Base-by-base conservation (phyloP, 2,113 vertebrate species). In the Chlorodrepanis virens region DNA sequence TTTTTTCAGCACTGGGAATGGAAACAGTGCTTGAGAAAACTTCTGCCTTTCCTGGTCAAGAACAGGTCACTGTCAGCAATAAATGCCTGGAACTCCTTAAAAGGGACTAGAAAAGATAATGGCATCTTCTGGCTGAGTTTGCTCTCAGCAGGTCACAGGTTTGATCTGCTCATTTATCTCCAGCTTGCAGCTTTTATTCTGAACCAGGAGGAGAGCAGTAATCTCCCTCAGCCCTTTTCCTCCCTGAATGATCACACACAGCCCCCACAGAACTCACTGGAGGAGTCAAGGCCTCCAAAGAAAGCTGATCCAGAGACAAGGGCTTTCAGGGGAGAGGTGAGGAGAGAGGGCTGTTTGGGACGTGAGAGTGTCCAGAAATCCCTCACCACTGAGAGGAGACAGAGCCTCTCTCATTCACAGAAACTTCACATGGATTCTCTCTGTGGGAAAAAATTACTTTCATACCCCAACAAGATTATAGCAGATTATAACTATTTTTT, bases 381-480 rank as follows among this genome's bases (percentile, higher is more conserved):
- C 18, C 44, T 47, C 60, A 59, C 25, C 6, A 3, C 63, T 47
- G 33, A 78, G 35, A 14, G 31, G 9, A 59, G 16, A 12, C 40
- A 61, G 50, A 89, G 40, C 31, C 63, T 45, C 21, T 50, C 72
- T 64, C 70, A 29, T 68, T 79, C 57, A 88, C 37, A 33, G 52
- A 54, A 64, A 9, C 44, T 69, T 76, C 61, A 72, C 42, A 50
- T 3, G 5, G 39, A 89, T 91, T 53, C 42, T 64, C 17, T 52
- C 77, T 8, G 9, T 35, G 39, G 24, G 42, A 80, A 91, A 70
- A 89, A 79, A 29, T 6, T 3, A 59, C 64, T 89, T 87, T 64
- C 31, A 56, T 69, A 53, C 25, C 53, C 14, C 77, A 94, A 89
- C 44, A 90, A 82, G 83, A 95, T 90, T 94, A 92, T n/a, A 83